Base-by-base conservation (phyloP, 2,888 invertebrate species). In the Sinelater perroti region DNA sequence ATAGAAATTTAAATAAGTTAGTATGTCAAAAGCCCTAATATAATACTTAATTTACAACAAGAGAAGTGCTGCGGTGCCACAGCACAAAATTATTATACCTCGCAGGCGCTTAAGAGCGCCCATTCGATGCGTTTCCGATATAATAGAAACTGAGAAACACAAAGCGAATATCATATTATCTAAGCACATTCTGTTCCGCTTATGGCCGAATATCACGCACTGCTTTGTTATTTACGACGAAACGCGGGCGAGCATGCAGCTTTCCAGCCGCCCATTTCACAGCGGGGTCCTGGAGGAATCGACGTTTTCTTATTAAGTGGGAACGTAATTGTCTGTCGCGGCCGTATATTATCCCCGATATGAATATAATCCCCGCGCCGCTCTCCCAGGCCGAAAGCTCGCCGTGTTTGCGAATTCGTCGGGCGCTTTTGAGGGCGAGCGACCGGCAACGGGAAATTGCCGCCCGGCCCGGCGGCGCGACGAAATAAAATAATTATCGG, bases 161-260 rank as follows among this genome's bases (percentile, higher is more conserved):
- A 46, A 46, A 46, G 31, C 45, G 45, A 28, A 28, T 31, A 46
- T 31, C 45, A 13, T 30, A 45, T 46, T 46, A 46, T 46, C 33
- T 35, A 47, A 47, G 35, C 35, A 35, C 35, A 24, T 17, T 35
- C 3, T 35, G 21, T 33, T 33, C 18, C 16, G 42, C 40, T 57
- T 52, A 57, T 52, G 35, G 57, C 33, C 26, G 46, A 20, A 51
- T 42, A 59, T 55, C 59, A 59, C 59, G 59, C 59, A 59, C 46
- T 24, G 30, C 31, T 52, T 52, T 33, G 54, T 59, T 59, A 55
- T 59, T 59, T 59, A 59, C 46, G 14, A 24, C 24, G 47, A 31
- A 35, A 24, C 17, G 35, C 30, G 38, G 47, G 58, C 30, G 53
- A 45, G 46, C 44, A 49, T 38, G 44, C 36, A 36, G 42, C 42